These are phyloP conservation scores for Heliconius aoede DNA, from an alignment of 2,888 invertebrate species.

Conservation along the genomic window DNA sequence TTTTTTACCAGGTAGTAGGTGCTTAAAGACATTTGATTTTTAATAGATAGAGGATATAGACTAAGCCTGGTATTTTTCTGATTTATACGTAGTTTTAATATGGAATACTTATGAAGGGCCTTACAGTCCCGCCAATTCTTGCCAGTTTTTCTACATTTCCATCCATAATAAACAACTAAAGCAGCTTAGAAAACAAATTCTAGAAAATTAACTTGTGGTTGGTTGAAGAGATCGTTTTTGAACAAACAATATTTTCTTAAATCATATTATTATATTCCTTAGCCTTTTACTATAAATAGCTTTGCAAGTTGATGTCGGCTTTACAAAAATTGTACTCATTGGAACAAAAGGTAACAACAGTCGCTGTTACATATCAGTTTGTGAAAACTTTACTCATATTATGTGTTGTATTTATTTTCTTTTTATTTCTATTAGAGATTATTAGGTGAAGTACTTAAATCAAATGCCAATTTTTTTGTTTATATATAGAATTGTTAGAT, in stretches of 20 bases:
- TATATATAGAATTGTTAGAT: constrained; percentile 46
- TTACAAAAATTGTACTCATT: constrained; percentile 79
- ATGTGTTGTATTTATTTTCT: constrained; percentile 55
- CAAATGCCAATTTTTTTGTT: constrained; percentile 42
- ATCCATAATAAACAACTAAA: constrained; percentile 75
- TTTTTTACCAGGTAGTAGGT: constrained; percentile 78
- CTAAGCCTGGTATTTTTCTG: constrained; percentile 71
- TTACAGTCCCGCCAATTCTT: constrained; percentile 70
- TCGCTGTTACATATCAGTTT: constrained; percentile 73
- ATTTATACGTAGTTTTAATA: constrained; percentile 74
- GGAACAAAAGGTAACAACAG: constrained; percentile 80
- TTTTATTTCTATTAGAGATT: constrained; percentile 49
- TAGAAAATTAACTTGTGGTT: constrained; percentile 72
- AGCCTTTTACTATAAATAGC: constrained; percentile 76
- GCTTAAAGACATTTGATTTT: constrained; percentile 75
- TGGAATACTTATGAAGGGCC: constrained; percentile 60
- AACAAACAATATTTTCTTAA: constrained; percentile 73
- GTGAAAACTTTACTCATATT: constrained; percentile 56
- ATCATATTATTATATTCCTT: constrained; percentile 73
- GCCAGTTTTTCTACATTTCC: constrained; percentile 78
- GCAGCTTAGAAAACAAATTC: constrained; percentile 66
- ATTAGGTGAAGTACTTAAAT: constrained; percentile 42
- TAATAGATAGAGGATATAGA: constrained; percentile 73
- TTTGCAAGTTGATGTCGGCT: constrained; percentile 82
- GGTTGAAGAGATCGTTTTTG: constrained; percentile 64